Evolutionary conservation across 2,888 invertebrate species (phyloP).

Genomic region (Chironomus riparius): DNA sequence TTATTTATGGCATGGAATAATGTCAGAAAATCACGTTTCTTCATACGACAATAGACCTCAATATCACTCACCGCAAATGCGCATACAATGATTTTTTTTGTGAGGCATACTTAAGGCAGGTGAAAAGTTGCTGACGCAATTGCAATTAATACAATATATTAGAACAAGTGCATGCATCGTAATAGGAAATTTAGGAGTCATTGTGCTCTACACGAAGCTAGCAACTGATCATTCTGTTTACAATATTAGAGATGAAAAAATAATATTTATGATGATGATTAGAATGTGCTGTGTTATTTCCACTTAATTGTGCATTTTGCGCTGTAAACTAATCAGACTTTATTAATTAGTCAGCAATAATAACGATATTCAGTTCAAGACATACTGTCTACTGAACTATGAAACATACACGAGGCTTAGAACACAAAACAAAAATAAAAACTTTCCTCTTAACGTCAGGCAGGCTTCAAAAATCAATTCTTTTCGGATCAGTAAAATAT

Average conservation of each 20-base stretch:
- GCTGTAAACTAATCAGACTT: background rate
- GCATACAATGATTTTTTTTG: background rate
- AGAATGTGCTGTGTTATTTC: too few relatives aligned
- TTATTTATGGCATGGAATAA: background rate
- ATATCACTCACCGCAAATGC: background rate
- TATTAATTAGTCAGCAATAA: background rate
- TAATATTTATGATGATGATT: too few relatives aligned
- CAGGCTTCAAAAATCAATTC: conserved; percentile 5
- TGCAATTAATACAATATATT: background rate
- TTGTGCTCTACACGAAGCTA: background rate
- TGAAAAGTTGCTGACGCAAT: background rate
- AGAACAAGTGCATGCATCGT: background rate
- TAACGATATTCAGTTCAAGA: too few relatives aligned
- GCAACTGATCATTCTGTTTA: background rate
- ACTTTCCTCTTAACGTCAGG: background rate
- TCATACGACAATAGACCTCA: background rate
- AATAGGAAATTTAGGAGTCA: background rate
- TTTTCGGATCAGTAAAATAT: background rate
- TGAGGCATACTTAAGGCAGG: background rate
- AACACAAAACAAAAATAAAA: too few relatives aligned
- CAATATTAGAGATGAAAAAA: background rate
- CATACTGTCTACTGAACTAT: too few relatives aligned
- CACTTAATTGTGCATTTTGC: background rate
- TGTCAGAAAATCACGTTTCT: background rate
- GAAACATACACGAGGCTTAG: too few relatives aligned